Base-by-base conservation (phyloP, 2,797 vertebrate species). In the Poeciliopsis presidionis region DNA sequence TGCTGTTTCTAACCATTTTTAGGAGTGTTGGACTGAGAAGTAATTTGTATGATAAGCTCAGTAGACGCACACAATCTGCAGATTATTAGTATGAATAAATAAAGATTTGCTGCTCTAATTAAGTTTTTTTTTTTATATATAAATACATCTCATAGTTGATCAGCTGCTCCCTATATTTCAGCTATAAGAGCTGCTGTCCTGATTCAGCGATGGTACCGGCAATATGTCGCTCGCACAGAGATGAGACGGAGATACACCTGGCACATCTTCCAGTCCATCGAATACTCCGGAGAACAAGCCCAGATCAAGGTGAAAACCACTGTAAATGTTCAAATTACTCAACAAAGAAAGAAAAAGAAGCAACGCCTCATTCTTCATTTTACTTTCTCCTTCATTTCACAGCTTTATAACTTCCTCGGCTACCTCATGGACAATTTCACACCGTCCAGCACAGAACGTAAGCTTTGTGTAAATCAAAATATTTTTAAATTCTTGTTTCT, bases 221-320 rank as follows among this genome's bases (percentile, higher is more conserved):
- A 97, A 85, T 95, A 97, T 0, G 79, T 95, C 0, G 97, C 97
- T 9, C 97, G 97, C 30, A 94, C 96, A 89, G 98, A 99, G 91
- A 96, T 97, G 95, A 96, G 97, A 41, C 94, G 97, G 5, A 95
- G 96, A 45, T 98, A 97, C 91, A 98, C 96, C 55, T 99, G 98
- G 98, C 96, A 96, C 83, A 98, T 98, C 92, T 99, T 99, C 85
- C 98, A 98, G 78, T 98, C 98, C 53, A 97, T 98, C 28, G 98
- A 99, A 81, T 98, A 99, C 0, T 94, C 98, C 0, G 98, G 97
- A 0, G 96, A 98, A 88, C 98, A 99, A 81, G 97, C 98, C 75
- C 98, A 99, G 94, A 96, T 97, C 91, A 97, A 98, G 95, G 97
- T 98, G 89, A 13, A 20, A 59, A 20, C 46, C 2, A 13, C 33